These are phyloP conservation scores for Falcunculus frontatus DNA, from an alignment of 2,113 vertebrate species.

Conservation along the genomic window DNA sequence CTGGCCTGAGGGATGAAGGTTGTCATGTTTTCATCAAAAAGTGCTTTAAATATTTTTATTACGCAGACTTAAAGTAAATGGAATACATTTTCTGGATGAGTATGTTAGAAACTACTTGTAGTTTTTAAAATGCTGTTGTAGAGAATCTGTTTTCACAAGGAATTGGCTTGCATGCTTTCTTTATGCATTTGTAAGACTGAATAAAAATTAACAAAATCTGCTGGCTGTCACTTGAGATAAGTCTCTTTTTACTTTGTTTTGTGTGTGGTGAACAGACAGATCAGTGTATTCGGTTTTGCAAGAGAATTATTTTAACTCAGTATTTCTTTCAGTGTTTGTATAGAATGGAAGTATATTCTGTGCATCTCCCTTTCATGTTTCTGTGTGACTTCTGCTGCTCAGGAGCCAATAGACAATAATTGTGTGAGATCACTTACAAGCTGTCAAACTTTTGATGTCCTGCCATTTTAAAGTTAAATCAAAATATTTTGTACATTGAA, in stretches of 20 bases:
- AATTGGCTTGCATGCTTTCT: not conserved
- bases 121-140: not conserved
- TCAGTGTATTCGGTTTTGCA: not conserved
- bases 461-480: not conserved
- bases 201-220: not conserved
- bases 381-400: not conserved
- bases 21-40: not conserved
- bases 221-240: not conserved
- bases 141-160: not conserved
- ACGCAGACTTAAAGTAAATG: not conserved
- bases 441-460: not conserved
- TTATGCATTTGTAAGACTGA: not conserved
- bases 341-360: not conserved
- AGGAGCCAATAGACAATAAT: not conserved
- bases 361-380: not conserved
- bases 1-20: not conserved
- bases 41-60: not conserved
- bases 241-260: not conserved
- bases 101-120: not conserved
- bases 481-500: not conserved
- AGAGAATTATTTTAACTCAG: not conserved
- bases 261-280: not conserved
- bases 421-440: not conserved
- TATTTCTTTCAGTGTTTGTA: not conserved
- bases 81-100: not conserved